A percentile compares a stretch with the other conserved stretches of the same genome.
Conservation (phyloP, 1,140 invertebrate species). For the Cardiocondyla obscurior region DNA sequence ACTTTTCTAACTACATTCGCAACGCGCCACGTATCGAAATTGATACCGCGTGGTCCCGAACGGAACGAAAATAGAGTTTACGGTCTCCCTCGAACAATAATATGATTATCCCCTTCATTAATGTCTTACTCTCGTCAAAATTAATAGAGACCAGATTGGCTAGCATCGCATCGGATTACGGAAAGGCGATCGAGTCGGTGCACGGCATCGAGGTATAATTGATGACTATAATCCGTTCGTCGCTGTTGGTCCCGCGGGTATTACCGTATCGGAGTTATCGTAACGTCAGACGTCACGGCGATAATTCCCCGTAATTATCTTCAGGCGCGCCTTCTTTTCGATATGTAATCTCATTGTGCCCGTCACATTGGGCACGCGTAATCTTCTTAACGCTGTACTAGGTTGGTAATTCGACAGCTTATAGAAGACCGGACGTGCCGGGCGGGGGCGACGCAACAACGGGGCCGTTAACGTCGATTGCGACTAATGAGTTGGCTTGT, state of each 20-base stretch:
- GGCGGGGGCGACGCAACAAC: slow-evolving; percentile 1
- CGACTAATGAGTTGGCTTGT: slow-evolving; percentile 69
- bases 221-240: slow-evolving; percentile 34
- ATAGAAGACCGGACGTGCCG: slow-evolving; percentile 7
- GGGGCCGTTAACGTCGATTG: slow-evolving; percentile 64
- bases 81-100: neutral
- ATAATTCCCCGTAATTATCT: slow-evolving; percentile 19
- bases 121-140: slow-evolving; percentile 4
- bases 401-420: slow-evolving; percentile 55
- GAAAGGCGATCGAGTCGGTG: slow-evolving; percentile 17
- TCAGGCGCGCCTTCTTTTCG: neutral
- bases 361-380: slow-evolving; percentile 16
- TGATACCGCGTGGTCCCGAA: neutral
- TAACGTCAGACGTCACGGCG: slow-evolving; percentile 3
- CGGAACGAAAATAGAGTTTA: neutral
- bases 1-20: neutral
- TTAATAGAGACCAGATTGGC: slow-evolving; percentile 23
- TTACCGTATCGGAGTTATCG: slow-evolving; percentile 35
- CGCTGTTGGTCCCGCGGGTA: slow-evolving; percentile 1
- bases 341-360: slow-evolving; percentile 17
- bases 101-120: neutral
- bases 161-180: slow-evolving; percentile 30
- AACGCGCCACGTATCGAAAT: neutral
- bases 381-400: slow-evolving; percentile 32
- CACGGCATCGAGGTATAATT: slow-evolving; percentile 17